Evolutionary conservation across 2,888 invertebrate genomes (phyloP), one percentile per base, ranked within the genome.

Genomic region (Cactoblastis cactorum): DNA sequence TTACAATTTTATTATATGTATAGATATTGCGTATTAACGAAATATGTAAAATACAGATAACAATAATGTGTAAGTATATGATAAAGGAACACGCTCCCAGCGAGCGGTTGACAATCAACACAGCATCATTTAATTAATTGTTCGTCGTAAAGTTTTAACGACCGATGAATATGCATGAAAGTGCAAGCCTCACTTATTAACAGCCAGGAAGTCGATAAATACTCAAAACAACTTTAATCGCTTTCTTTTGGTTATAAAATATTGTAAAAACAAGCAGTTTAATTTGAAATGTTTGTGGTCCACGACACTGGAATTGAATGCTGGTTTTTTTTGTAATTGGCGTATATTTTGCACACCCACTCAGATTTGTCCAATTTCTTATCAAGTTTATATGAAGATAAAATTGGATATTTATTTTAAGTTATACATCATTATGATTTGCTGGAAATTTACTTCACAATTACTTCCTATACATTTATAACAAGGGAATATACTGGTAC

Each of bases 121-220:
- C 49, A 19, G 18, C 46, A 37, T 41, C 41, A 39, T 19, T 49
- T 49, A 49, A 41, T 49, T 41, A 49, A 38, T 49, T 38, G 34
- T n/a, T 41, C 34, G 41, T 49, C 49, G 33, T 49, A 49, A 49
- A 49, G 32, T 41, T 34, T 41, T 49, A 49, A 49, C 34, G 49
- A 34, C 22, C 34, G 11, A 49, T 49, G 39, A 49, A 49, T 49
- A 49, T 49, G 49, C 41, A 49, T 49, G 47, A 48, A 48, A 48
- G 37, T 49, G 49, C 39, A 41, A 32, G 41, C 22, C 33, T 49
- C 33, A 41, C 19, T 49, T 41, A 19, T 49, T 49, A 39, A 41
- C 14, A 22, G 33, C 11, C 49, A 49, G 41, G 49, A 41, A 49
- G 33, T 22, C 39, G 33, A 49, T 49, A 49, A 49, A 49, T 39